These are phyloP conservation scores for Melanotaenia maccullochi DNA, from an alignment of 2,797 vertebrate species.

Conservation along the genomic window DNA sequence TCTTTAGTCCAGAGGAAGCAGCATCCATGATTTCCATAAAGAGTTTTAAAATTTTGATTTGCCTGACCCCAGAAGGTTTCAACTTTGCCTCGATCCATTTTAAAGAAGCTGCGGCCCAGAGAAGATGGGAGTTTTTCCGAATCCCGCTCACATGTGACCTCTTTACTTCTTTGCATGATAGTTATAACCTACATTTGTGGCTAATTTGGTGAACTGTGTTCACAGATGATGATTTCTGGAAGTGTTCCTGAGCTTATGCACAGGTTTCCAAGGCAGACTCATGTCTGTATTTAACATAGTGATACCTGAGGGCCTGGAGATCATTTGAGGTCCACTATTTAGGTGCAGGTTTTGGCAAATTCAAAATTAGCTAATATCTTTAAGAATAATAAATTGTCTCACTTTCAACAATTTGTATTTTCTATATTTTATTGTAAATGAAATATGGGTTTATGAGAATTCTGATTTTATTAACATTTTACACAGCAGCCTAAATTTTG, in stretches of 20 bases:
- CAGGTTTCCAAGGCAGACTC: too few relatives aligned
- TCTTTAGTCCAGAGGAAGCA: not conserved
- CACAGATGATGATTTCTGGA: not conserved
- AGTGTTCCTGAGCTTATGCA: not conserved
- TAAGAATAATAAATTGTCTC: not conserved
- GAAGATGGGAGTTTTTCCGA: not conserved
- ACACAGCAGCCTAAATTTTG: not conserved
- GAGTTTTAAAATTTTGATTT: not conserved
- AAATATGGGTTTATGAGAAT: not conserved
- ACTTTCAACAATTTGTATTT: not conserved
- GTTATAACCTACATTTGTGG: not conserved
- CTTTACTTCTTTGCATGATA: not conserved
- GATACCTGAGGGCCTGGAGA: too few relatives aligned
- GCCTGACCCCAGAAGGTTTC: not conserved
- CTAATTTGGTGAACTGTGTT: too few relatives aligned
- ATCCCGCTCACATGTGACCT: not conserved
- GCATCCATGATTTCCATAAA: not conserved
- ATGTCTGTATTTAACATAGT: too few relatives aligned
- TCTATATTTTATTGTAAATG: not conserved
- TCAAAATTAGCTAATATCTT: not conserved
- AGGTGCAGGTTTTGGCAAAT: not conserved
- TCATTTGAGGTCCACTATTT: not conserved
- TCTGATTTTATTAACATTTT: not conserved
- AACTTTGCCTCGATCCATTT: not conserved
- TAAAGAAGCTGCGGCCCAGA: not conserved